phyloP scores from a whole-genome alignment of 2,113 vertebrate genomes.

The Bos indicus region DNA sequence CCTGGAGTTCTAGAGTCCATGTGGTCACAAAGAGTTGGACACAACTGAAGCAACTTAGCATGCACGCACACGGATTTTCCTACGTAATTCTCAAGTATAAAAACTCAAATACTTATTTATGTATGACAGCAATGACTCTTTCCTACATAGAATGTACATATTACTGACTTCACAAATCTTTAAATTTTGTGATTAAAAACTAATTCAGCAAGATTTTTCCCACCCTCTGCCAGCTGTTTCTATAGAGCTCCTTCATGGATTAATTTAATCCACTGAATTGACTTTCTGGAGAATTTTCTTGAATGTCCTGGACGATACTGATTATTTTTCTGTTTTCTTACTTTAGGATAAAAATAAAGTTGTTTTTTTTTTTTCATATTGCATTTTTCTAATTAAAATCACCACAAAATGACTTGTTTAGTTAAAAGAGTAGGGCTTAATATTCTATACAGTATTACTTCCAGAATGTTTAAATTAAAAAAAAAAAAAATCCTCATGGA shows the following conservation, averaged over 20 bases:
- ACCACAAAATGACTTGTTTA: background rate
- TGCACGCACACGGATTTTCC: background rate
- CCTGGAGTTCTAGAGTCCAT: background rate
- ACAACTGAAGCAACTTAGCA: background rate
- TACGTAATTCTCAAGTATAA: background rate
- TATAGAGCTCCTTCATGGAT: constrained; percentile 51
- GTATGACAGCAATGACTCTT: background rate
- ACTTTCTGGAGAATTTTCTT: constrained; percentile 85
- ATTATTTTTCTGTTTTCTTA: background rate
- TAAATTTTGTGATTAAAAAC: background rate
- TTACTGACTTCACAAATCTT: background rate
- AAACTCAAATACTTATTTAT: background rate
- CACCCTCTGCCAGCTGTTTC: background rate
- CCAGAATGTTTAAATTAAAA: background rate
- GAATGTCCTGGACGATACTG: constrained; percentile 65
- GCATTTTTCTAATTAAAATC: constrained; percentile 5
- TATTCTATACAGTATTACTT: background rate
- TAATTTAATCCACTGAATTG: constrained; percentile 78
- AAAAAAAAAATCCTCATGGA: background rate
- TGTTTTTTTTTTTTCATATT: background rate
- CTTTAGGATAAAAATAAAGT: background rate
- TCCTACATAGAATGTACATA: background rate
- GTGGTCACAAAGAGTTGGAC: background rate
- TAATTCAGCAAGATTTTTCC: background rate
- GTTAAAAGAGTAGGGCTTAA: background rate